These are phyloP conservation scores for Gavialis gangeticus DNA, from an alignment of 2,113 vertebrate genomes.

Conservation along the genomic window DNA sequence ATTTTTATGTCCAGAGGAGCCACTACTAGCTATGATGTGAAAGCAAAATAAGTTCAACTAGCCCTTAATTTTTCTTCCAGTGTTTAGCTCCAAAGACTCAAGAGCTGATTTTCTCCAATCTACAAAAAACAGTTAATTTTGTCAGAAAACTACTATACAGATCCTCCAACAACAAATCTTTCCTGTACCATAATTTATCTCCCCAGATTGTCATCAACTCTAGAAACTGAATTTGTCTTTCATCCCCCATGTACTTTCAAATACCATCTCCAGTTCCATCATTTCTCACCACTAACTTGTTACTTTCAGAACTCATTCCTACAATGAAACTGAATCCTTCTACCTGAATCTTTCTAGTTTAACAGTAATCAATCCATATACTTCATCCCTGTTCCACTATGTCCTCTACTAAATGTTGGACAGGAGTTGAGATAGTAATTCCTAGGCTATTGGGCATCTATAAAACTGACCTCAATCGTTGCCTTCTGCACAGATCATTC, in stretches of 20 bases:
- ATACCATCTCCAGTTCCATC: slow-evolving; percentile 38
- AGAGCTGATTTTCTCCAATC: slow-evolving; percentile 39
- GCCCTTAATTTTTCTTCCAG: not conserved
- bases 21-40: not conserved
- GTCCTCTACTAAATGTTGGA: not conserved
- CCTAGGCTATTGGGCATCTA: not conserved
- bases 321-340: slow-evolving; percentile 23
- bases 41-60: not conserved
- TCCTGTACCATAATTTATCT: not conserved
- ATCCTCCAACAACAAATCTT: slow-evolving; percentile 30
- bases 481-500: not conserved
- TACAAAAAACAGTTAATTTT: slow-evolving; percentile 55
- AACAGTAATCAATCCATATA: not conserved
- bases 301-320: slow-evolving; percentile 34
- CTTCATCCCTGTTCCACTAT: slow-evolving; percentile 11
- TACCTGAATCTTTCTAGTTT: slow-evolving; percentile 45
- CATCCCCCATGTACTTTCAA: slow-evolving; percentile 42
- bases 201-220: not conserved
- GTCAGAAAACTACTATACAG: slow-evolving; percentile 38
- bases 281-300: slow-evolving; percentile 39
- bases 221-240: slow-evolving; percentile 19
- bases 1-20: not conserved
- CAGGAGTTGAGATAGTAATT: not conserved
- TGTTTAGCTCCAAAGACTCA: slow-evolving; percentile 9
- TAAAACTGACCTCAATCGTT: not conserved